Percentiles rank a stretch among this genome's conserved stretches.
Evolutionary conservation across 2,113 vertebrate genomes (phyloP).

Genomic region (Apeltes quadracus): DNA sequence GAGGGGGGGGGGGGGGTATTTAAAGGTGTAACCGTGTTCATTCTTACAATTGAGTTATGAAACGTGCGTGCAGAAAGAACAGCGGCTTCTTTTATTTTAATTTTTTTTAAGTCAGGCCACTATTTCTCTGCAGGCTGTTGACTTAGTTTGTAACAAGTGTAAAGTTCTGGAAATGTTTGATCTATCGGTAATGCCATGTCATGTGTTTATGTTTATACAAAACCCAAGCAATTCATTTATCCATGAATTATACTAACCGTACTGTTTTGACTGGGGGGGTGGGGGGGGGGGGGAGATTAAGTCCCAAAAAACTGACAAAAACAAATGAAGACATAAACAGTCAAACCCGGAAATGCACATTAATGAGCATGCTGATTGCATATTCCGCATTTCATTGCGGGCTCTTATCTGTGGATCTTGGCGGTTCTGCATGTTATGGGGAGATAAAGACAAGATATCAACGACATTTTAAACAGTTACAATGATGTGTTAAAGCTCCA

Average conservation of each 20-base stretch:
- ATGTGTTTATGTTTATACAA: background rate
- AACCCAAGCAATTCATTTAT: background rate
- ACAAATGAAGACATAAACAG: background rate
- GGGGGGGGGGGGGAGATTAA: background rate
- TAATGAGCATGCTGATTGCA: background rate
- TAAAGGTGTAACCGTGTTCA: conserved; percentile 65
- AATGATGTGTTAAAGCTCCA: background rate
- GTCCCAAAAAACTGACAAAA: background rate
- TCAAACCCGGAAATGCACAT: background rate
- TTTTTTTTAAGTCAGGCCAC: background rate
- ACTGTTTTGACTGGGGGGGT: too few species aligned
- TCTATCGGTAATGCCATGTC: background rate
- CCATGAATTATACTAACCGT: background rate
- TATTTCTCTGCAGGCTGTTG: background rate
- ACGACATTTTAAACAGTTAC: background rate
- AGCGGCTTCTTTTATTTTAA: background rate
- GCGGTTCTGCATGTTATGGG: background rate
- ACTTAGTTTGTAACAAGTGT: background rate
- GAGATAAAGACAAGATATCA: conserved; percentile 2
- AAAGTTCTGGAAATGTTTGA: too few species aligned
- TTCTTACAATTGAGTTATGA: background rate
- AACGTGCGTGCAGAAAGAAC: too few species aligned
- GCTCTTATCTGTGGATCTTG: background rate
- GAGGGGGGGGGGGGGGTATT: conserved; percentile 44
- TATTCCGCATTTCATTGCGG: background rate